phyloP scores from a whole-genome alignment of 2,113 vertebrate species.

The Pluvialis apricaria region DNA sequence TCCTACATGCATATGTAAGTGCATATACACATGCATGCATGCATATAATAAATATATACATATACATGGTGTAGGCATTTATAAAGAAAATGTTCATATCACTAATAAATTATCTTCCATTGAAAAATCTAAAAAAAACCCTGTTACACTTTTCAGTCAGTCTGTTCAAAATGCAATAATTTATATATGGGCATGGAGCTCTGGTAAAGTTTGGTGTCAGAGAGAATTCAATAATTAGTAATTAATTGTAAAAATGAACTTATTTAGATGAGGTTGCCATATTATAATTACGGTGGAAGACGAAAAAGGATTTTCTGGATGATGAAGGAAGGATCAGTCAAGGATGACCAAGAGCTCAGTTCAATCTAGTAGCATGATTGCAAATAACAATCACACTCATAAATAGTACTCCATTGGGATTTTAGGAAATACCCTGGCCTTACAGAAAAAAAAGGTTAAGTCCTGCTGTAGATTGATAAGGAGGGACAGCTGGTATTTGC shows the following conservation, averaged over 20 bases:
- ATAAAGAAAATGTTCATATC: neutral
- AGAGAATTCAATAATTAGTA: neutral
- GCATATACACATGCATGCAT: too few species aligned
- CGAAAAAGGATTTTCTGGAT: neutral
- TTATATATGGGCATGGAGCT: neutral
- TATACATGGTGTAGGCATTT: neutral
- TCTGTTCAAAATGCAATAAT: neutral
- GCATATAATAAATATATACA: neutral
- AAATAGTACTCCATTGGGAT: neutral
- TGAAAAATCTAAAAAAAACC: neutral
- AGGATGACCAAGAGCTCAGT: slow-evolving; percentile 23
- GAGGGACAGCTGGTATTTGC: neutral
- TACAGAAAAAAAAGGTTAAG: neutral
- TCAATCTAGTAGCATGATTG: neutral
- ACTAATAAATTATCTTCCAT: neutral
- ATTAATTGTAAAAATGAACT: neutral
- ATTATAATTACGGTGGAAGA: slow-evolving; percentile 1
- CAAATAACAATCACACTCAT: slow-evolving; percentile 11
- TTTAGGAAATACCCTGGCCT: neutral
- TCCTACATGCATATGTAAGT: neutral
- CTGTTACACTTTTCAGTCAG: neutral
- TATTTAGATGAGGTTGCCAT: neutral
- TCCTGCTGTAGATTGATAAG: neutral
- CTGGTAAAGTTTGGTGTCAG: neutral
- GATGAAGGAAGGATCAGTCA: slow-evolving; percentile 15